Evolutionary conservation across 2,888 invertebrate species (phyloP).

Genomic region (Hipparchia sbordonii): DNA sequence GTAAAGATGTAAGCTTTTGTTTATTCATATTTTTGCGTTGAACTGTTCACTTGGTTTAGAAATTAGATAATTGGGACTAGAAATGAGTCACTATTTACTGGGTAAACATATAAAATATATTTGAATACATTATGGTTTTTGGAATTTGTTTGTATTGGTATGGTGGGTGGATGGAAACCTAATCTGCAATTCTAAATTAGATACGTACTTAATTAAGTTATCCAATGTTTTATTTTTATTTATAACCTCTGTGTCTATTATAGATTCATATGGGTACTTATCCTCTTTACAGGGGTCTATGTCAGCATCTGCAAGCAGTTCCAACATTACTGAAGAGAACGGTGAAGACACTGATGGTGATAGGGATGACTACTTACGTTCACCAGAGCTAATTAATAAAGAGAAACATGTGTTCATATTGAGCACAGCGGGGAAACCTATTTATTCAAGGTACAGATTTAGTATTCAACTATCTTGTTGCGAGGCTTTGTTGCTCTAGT

Average conservation of each 20-base stretch:
- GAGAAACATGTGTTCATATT: slow-evolving; percentile 97
- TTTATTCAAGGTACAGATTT: slow-evolving; percentile 89
- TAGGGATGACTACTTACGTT: slow-evolving; percentile 86
- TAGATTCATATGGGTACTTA: background rate
- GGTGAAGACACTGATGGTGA: slow-evolving; percentile 60
- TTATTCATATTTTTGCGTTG: slow-evolving; percentile 5
- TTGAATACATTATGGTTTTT: background rate
- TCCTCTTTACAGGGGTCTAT: slow-evolving; percentile 56
- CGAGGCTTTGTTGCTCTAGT: too few species aligned
- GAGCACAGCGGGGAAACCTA: slow-evolving; percentile 98
- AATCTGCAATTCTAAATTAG: background rate
- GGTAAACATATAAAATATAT: background rate
- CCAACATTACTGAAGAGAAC: slow-evolving; percentile 66
- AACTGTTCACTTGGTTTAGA: background rate
- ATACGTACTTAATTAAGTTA: background rate
- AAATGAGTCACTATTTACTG: background rate
- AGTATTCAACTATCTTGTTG: too few species aligned
- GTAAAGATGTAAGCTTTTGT: slow-evolving; percentile 63
- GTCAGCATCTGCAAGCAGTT: slow-evolving; percentile 65
- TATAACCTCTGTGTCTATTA: background rate
- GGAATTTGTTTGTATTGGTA: background rate
- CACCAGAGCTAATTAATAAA: slow-evolving; percentile 89
- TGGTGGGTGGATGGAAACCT: slow-evolving; percentile 10
- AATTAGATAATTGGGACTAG: background rate
- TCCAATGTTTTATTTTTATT: background rate